A percentile compares a stretch with the other conserved stretches of the same genome.
These are phyloP conservation scores for Rhorus exstirpatorius DNA, from an alignment of 2,888 invertebrate genomes.

Conservation along the genomic window DNA sequence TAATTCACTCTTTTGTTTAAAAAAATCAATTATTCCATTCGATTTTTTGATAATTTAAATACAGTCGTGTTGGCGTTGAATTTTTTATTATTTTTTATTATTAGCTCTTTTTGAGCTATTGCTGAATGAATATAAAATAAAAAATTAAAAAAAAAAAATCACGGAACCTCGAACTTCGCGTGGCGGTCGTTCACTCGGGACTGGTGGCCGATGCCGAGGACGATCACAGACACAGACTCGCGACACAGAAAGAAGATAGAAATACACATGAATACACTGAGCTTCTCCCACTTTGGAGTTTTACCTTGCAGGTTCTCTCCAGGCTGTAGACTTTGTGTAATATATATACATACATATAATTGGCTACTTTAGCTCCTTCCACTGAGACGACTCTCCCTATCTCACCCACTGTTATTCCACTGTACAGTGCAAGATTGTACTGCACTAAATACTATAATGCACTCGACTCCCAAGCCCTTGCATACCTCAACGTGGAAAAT, in stretches of 20 bases:
- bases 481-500: slow-evolving; percentile 41
- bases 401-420: slow-evolving; percentile 60
- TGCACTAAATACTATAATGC: slow-evolving; percentile 44
- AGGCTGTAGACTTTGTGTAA: slow-evolving; percentile 3
- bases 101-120: background rate
- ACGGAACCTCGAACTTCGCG: slow-evolving; percentile 72
- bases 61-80: background rate
- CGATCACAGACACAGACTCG: slow-evolving; percentile 72
- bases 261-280: slow-evolving; percentile 51
- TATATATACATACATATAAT: background rate
- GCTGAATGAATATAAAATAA: background rate
- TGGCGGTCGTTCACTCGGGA: slow-evolving; percentile 84
- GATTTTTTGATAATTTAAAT: background rate
- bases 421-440: slow-evolving; percentile 20
- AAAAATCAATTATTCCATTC: too few species aligned
- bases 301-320: slow-evolving; percentile 44
- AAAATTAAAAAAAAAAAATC: slow-evolving; percentile 18
- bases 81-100: background rate
- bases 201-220: slow-evolving; percentile 80
- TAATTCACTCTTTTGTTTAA: too few species aligned
- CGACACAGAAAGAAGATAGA: background rate
- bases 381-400: slow-evolving; percentile 48
- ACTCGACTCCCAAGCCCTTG: background rate
- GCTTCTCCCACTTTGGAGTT: slow-evolving; percentile 77
- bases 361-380: slow-evolving; percentile 9